Base-by-base conservation (phyloP, 2,797 vertebrate genomes). In the Babyrousa celebensis region DNA sequence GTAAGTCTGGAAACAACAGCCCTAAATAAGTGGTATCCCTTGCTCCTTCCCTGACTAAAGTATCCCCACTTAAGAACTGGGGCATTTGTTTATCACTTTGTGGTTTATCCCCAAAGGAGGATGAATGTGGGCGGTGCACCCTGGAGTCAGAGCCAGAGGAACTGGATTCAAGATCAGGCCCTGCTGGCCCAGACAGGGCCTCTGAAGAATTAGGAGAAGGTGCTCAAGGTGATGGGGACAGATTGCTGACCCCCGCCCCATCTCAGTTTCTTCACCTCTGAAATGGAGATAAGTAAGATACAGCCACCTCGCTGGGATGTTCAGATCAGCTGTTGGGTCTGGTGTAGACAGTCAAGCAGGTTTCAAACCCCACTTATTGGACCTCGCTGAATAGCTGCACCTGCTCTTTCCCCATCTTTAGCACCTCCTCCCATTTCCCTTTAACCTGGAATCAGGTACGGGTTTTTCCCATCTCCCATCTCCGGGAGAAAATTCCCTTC, bases 61-160 rank as follows among this genome's bases (percentile, higher is more conserved):
- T 52, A 36, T 52, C 43, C 40, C 78, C 83, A n/a, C 29, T 70
- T 52, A 86, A 67, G 54, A 72, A 87, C 40, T 48, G 12, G 32
- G 21, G 67, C 3, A 11, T 8, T 79, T 80, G 27, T 23, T 7
- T 43, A 70, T 85, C 21, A 11, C 12, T 5, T 21, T 14, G 3
- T 43, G 32, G 83, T 60, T 83, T 87, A 93, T 72, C 29, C 60
- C 71, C 82, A 43, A 75, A 87, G 54, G n/a, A 40, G 48, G 75
- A 68, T 68, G 29, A 75, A 32, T 43, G 21, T 20, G 7, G 43
- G 36, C 56, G 16, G 25, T 0, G 2, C 3, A 85, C 12, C 21
- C 5, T 6, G 32, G 25, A 79, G 56, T n/a, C 36, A 77, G 43
- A 88, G 40, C 70, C 10, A 2, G 60, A 77, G 43, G 43, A 71